phyloP scores from a whole-genome alignment of 2,888 invertebrate genomes.

The Empis livida region DNA sequence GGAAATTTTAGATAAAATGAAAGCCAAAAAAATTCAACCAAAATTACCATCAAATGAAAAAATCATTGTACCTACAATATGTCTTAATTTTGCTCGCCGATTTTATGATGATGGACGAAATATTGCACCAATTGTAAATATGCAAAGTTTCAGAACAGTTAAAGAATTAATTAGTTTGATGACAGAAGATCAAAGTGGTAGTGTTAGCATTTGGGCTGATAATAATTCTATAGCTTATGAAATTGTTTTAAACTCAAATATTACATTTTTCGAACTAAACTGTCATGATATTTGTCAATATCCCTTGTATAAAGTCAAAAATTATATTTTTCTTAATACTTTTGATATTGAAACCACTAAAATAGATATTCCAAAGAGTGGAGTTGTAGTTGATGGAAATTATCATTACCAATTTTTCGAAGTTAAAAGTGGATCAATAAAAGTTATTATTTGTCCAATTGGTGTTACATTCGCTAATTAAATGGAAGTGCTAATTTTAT shows the following conservation, averaged over 20 bases:
- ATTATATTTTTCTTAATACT: not conserved
- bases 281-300: not conserved
- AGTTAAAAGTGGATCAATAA: not conserved
- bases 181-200: not conserved
- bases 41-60: not conserved
- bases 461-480: constrained; percentile 1
- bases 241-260: not conserved
- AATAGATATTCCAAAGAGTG: not conserved
- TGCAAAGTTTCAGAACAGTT: not conserved
- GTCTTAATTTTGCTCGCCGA: not conserved
- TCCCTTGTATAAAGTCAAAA: not conserved
- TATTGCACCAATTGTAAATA: not conserved
- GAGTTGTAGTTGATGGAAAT: not conserved
- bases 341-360: not conserved
- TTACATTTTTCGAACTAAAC: not conserved
- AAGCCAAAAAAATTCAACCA: not conserved
- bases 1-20: not conserved
- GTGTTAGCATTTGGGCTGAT: not conserved
- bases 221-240: not conserved
- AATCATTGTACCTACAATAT: not conserved
- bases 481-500: not conserved
- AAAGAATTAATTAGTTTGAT: not conserved
- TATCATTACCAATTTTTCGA: not conserved
- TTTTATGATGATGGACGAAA: not conserved
- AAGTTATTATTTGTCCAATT: not conserved